Evolutionary conservation across 2,113 vertebrate genomes (phyloP), one percentile per base, ranked within the genome.

Genomic region (Brachirus orientalis): DNA sequence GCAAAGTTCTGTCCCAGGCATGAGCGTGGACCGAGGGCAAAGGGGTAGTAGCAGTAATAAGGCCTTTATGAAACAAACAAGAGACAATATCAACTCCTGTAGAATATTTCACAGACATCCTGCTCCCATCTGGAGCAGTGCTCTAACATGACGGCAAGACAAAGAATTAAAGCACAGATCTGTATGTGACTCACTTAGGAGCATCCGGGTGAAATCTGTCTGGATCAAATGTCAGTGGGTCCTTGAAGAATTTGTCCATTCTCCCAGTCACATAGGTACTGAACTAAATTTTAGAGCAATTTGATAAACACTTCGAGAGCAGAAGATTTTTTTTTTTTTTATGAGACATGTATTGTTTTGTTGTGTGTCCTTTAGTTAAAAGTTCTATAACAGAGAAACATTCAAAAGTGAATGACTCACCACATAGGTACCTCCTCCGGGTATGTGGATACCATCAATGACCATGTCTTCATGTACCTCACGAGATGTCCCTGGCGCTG

Each of bases 1-100:
- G 97, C 90, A 88, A 98, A 97, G 57, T 85, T 91, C 86, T 96
- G 89, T 22, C 96, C 97, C 0, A 98, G 93, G 71, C 97, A 98
- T 35, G 95, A 93, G 2, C 96, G 94, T 40, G 95, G 94, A 1
- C 96, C 96, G 58, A 98, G 84, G 3, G 94, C 88, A 83, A 98
- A 98, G 3, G 97, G 97, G 71, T 93, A 97, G 81, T 94, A 94
- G 74, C 91, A 90, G 81, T 88, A 94, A 50, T 93, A 93, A 12
- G 93, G 92, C 75, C 93, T 94, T 57, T 5, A 12, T 43, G 18
- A 10, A 69, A 60, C 0, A 73, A 16, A 61, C 4, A 2, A 53
- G 28, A 77, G 6, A 58, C 8, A 67, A 18, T 1, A 12, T 36
- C 7, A 56, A 0, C 35, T 1, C 22, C 17, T 53, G 19, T 4